Evolutionary conservation across 2,888 invertebrate genomes (phyloP).

Genomic region (Glyphotaelius pellucidus): DNA sequence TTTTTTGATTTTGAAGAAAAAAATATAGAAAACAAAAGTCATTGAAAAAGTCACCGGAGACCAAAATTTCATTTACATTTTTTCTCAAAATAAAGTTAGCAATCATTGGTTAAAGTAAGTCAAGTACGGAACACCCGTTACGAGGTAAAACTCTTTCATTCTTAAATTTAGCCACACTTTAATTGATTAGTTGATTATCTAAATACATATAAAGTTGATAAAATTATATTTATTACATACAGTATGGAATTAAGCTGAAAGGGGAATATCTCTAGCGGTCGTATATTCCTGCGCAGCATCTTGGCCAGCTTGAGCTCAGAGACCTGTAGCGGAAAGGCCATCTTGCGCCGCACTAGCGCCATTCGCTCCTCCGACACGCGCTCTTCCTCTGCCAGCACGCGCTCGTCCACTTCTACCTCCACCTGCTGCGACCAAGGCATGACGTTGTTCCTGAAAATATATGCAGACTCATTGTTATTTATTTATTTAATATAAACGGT

Average conservation of each 20-base stretch:
- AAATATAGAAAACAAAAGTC: too few relatives aligned
- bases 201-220: too few relatives aligned
- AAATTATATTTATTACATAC: constrained; percentile 69
- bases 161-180: too few relatives aligned
- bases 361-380: constrained; percentile 79
- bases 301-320: constrained; percentile 81
- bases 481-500: too few relatives aligned
- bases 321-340: constrained; percentile 84
- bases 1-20: too few relatives aligned
- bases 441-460: constrained; percentile 75
- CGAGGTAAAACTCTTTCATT: too few relatives aligned
- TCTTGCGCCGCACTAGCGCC: constrained; percentile 80
- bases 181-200: too few relatives aligned
- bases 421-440: constrained; percentile 81
- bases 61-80: too few relatives aligned
- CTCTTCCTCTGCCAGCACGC: constrained; percentile 81
- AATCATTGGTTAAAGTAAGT: too few relatives aligned
- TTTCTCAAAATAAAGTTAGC: too few relatives aligned
- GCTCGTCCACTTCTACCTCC: constrained; percentile 82
- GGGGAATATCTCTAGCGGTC: constrained; percentile 81
- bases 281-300: constrained; percentile 81
- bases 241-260: constrained; percentile 79
- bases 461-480: background rate
- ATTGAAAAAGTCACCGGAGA: too few relatives aligned
- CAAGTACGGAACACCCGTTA: too few relatives aligned